A percentile compares a stretch with the other conserved stretches of the same genome.
Conservation (phyloP, 2,113 vertebrate genomes). For the Chaetura pelagica region DNA sequence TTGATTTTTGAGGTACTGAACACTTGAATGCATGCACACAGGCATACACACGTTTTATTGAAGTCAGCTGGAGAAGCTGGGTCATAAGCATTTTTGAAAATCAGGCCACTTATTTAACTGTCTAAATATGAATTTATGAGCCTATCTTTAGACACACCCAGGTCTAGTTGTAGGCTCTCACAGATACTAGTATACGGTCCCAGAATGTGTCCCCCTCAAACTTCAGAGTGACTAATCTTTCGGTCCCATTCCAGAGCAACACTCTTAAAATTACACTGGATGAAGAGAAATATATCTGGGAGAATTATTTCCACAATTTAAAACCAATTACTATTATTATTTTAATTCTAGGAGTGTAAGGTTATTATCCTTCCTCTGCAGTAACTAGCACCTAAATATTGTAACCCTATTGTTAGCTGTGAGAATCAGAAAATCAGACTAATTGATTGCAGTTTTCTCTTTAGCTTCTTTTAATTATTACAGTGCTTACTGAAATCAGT, state of each 20-base stretch:
- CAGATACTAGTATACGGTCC: not conserved
- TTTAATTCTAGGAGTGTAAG: not conserved
- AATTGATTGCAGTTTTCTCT: not conserved
- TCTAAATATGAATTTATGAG: constrained; percentile 13
- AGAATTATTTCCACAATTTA: not conserved
- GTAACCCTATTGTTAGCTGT: not conserved
- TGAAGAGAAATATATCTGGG: not conserved
- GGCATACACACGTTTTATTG: not conserved
- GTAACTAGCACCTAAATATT: not conserved
- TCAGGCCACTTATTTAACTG: constrained; percentile 12
- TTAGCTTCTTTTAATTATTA: not conserved
- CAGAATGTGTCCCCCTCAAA: not conserved
- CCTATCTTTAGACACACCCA: not conserved
- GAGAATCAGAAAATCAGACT: not conserved
- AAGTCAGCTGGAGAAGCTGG: constrained; percentile 26
- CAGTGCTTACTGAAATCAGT: not conserved
- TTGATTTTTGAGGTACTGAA: constrained; percentile 28
- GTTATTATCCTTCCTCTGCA: not conserved
- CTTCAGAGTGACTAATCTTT: not conserved
- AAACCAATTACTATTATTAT: not conserved
- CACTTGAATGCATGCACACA: not conserved
- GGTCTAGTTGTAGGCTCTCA: not conserved
- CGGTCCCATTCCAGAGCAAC: not conserved
- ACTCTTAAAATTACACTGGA: not conserved
- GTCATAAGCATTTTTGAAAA: constrained; percentile 27